Base-by-base conservation (phyloP, 2,888 invertebrate genomes). In the Chrysolina haemoptera region DNA sequence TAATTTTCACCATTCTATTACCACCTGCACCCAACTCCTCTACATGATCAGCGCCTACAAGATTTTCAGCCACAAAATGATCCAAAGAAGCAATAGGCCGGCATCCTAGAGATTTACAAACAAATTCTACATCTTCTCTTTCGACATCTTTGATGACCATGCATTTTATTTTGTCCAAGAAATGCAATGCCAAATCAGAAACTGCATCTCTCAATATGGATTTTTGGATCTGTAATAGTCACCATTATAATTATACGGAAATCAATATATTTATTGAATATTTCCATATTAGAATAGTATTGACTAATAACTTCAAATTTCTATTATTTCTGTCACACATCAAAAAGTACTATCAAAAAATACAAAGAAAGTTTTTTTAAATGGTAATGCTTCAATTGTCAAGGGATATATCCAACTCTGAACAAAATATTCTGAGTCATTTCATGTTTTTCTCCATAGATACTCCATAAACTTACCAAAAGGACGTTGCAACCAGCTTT, bases 91-190 rank as follows among this genome's bases (percentile, higher is more conserved):
- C 99, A 82, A 99, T 97, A 0, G 99, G 99, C 66, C 98, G 92
- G 87, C 98, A 98, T 27, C 94, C 94, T 35, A 98, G 89, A 8
- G 96, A 96, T 90, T 98, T 98, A 89, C 98, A 98, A 20, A 99
- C 94, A 88, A 98, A 99, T 85, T 99, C 97, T 81, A 99, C 96
- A 84, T 99, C 99, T 87, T 99, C 99, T 68, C 99, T 93, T 88
- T 99, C 99, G 71, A 99, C 93, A 86, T 99, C 99, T 88, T 98
- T 98, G 68, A 99, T 93, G 0, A 99, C 98, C 94, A 99, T 95
- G 70, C 98, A 97, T 88, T 99, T 99, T 87, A 99, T 97, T 90
- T 99, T 99, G 86, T 98, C 98, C 81, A 99, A 90, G 89, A 99
- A 99, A 87, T 99, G 99, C 81, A 99, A 91, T 0, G 99, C 99